Evolutionary conservation across 2,113 vertebrate species (phyloP).

Genomic region (Narcine bancroftii): DNA sequence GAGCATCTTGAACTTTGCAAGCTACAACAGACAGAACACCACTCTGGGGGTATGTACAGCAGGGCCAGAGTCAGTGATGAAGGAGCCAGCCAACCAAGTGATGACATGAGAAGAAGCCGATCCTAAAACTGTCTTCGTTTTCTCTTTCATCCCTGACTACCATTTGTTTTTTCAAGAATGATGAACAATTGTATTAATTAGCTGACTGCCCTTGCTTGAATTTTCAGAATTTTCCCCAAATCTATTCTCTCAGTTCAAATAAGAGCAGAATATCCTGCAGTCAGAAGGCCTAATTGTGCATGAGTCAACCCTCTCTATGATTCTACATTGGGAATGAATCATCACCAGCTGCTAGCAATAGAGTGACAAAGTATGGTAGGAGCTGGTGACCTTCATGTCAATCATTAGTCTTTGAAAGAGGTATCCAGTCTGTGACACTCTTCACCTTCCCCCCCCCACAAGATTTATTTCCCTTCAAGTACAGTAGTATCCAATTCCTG

Average conservation of each 20-base stretch:
- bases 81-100: no score
- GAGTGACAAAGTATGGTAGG: background rate
- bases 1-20: constrained; percentile 85
- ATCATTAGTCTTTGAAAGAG: background rate
- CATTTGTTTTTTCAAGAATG: background rate
- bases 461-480: background rate
- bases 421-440: background rate
- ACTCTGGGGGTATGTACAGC: constrained; percentile 79
- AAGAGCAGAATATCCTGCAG: background rate
- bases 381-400: background rate
- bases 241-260: background rate
- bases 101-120: background rate
- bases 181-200: background rate
- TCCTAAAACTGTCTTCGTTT: background rate
- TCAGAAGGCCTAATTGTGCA: background rate
- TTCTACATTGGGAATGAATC: background rate
- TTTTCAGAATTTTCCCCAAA: no score
- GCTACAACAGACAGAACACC: constrained; percentile 87
- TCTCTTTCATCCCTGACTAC: background rate
- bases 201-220: background rate
- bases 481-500: no score
- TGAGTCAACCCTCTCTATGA: background rate
- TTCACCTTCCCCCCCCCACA: background rate
- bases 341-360: background rate
- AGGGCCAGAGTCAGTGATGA: background rate